Percentiles rank a stretch among this genome's conserved stretches.
Evolutionary conservation across 37 sponge, comb jelly and placozoan genomes (phyloP).

Genomic region (Agelas oroides): DNA sequence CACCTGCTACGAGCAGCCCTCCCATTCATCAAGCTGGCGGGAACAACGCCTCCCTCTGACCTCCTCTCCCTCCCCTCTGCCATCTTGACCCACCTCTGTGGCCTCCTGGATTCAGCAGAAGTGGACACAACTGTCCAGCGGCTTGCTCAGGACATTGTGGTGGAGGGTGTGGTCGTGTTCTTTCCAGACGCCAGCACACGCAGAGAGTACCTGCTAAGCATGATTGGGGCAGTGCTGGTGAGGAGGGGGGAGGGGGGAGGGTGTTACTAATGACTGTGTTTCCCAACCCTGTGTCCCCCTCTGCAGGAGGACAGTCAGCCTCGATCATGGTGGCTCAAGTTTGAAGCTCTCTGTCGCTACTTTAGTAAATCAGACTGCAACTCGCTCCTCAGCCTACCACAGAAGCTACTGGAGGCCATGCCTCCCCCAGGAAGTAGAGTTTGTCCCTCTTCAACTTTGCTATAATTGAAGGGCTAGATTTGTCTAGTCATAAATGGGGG

Average conservation of each 20-base stretch:
- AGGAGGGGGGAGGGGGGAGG: neutral
- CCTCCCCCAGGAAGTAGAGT: neutral
- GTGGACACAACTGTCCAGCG: conserved; percentile 20
- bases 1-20: conserved; percentile 48
- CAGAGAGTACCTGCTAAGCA: conserved; percentile 69
- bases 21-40: conserved; percentile 52
- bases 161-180: conserved; percentile 82
- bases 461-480: too few species aligned
- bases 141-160: conserved; percentile 74
- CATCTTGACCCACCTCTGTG: conserved; percentile 73
- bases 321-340: conserved; percentile 81
- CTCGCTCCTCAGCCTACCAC: conserved; percentile 77
- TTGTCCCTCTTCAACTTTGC: too few species aligned
- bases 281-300: too few species aligned
- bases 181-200: conserved; percentile 79
- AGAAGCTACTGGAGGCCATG: neutral
- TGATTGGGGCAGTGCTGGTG: conserved; percentile 70
- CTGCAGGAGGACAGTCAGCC: conserved; percentile 59
- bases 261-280: too few species aligned
- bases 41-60: neutral
- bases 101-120: conserved; percentile 53
- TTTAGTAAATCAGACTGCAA: conserved; percentile 74
- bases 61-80: conserved; percentile 40
- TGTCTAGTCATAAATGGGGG: neutral
- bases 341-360: conserved; percentile 87